Percentiles rank a stretch among this genome's conserved stretches.
These are phyloP conservation scores for Phainopepla nitens DNA, from an alignment of 2,113 vertebrate genomes.

Conservation along the genomic window DNA sequence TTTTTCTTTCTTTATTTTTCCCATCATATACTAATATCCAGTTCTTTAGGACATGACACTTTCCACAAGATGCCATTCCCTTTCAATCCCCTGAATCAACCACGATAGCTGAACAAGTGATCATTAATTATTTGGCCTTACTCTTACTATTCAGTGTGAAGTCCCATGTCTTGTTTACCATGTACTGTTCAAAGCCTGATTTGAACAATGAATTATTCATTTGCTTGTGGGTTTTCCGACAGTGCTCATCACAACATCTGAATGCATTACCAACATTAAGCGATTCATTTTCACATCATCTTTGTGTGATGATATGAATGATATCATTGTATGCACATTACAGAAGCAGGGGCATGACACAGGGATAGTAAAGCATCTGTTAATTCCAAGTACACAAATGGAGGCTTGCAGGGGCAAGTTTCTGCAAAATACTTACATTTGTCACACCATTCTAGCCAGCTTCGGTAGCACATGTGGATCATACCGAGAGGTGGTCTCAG, in stretches of 20 bases:
- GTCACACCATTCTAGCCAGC: neutral
- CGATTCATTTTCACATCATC: conserved; percentile 35
- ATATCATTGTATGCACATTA: neutral
- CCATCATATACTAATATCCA: neutral
- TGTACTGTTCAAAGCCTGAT: neutral
- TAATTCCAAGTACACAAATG: neutral
- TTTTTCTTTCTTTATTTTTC: neutral
- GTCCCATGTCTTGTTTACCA: neutral
- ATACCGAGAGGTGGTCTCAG: neutral
- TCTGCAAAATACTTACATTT: neutral
- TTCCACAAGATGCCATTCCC: neutral
- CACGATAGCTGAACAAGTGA: neutral
- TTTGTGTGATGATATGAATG: conserved; percentile 13
- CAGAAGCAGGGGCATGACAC: neutral
- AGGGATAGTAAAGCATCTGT: neutral
- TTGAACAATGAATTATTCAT: conserved; percentile 50
- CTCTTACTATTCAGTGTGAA: neutral
- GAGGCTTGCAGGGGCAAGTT: neutral
- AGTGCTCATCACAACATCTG: conserved; percentile 34
- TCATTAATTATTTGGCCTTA: neutral
- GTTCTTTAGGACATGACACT: neutral
- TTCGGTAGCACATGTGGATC: neutral
- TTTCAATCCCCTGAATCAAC: neutral
- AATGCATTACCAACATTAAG: neutral
- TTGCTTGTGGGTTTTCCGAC: conserved; percentile 19